Percentiles rank a stretch among this genome's conserved stretches.
Conservation (phyloP, 1,140 invertebrate species). For the Musca vetustissima region DNA sequence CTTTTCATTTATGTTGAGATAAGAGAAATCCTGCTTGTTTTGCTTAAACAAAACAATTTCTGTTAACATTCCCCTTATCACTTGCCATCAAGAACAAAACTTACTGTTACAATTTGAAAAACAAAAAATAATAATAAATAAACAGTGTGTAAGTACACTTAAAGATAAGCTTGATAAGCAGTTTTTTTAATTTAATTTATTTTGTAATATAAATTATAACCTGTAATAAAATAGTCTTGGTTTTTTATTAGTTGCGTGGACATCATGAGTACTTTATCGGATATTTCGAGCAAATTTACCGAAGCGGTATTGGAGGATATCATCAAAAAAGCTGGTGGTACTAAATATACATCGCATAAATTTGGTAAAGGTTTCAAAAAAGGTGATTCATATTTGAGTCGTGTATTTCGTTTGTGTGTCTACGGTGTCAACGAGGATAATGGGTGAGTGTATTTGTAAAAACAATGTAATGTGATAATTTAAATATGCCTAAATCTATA, state of each 20-base stretch:
- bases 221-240: too few species aligned
- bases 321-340: slow-evolving; percentile 50
- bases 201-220: background rate
- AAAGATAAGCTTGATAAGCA: background rate
- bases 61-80: too few species aligned
- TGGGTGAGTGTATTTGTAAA: slow-evolving; percentile 32
- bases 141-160: too few species aligned
- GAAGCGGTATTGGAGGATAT: slow-evolving; percentile 56
- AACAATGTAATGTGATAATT: too few species aligned
- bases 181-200: background rate
- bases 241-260: too few species aligned
- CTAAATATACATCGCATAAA: slow-evolving; percentile 55
- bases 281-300: slow-evolving; percentile 55
- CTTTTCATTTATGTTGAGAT: too few species aligned
- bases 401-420: slow-evolving; percentile 62
- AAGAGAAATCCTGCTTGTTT: too few species aligned
- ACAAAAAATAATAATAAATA: too few species aligned
- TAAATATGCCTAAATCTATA: background rate
- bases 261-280: slow-evolving; percentile 31
- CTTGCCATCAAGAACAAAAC: too few species aligned
- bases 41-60: too few species aligned
- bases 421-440: slow-evolving; percentile 52
- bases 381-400: slow-evolving; percentile 69
- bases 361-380: slow-evolving; percentile 60
- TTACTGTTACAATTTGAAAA: too few species aligned